phyloP scores from a whole-genome alignment of 2,113 vertebrate species.

The Eupsittula cactorum region DNA sequence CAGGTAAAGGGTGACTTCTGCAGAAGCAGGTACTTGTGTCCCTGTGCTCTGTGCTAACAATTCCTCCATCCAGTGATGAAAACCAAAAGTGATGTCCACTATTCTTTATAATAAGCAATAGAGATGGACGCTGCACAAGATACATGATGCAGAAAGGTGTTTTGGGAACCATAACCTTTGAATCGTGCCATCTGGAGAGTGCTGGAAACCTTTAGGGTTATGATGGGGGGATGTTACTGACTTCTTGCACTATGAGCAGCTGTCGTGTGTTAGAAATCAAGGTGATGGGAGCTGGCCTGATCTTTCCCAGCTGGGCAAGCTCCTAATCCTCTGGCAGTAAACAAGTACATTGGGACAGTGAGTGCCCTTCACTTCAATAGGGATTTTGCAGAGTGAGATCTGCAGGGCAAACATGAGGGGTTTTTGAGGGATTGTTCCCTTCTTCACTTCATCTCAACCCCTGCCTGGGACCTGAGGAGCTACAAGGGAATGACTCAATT shows the following conservation, averaged over 20 bases:
- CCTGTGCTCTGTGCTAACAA: not conserved
- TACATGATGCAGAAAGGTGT: not conserved
- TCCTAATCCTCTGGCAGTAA: not conserved
- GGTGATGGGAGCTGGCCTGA: not conserved
- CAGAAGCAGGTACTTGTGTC: accelerated
- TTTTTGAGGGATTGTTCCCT: not conserved
- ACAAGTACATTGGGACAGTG: not conserved
- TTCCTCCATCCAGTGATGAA: not conserved
- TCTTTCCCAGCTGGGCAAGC: not conserved
- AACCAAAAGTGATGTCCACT: not conserved
- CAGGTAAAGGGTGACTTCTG: not conserved
- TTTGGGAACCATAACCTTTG: not conserved
- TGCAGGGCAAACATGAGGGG: not conserved
- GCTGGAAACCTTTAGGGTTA: not conserved
- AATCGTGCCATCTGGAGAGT: not conserved
- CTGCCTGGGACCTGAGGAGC: not conserved
- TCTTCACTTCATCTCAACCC: not conserved
- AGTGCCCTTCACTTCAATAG: not conserved
- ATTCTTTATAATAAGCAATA: not conserved
- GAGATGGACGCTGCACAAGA: not conserved
- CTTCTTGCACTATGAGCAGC: not conserved
- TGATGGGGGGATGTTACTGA: not conserved
- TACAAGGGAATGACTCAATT: not conserved
- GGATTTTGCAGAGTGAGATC: not conserved
- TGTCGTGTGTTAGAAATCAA: not conserved